phyloP scores from a whole-genome alignment of 2,888 invertebrate species.

The Agonum fuliginosum region DNA sequence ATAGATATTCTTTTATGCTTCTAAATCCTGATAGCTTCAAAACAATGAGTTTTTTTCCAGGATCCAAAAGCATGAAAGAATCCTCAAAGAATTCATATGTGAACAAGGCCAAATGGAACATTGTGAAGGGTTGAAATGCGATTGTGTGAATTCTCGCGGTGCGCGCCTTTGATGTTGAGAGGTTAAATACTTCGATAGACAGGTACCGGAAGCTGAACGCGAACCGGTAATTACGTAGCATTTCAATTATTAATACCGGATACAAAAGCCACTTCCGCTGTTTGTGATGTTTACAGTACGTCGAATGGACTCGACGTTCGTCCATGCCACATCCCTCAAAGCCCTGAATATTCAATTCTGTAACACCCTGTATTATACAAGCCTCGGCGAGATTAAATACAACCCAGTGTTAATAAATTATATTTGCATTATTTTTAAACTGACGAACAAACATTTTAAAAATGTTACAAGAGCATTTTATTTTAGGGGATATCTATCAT shows the following conservation, averaged over 20 bases:
- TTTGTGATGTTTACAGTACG: conserved; percentile 12
- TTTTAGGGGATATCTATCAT: too few relatives aligned
- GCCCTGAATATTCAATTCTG: neutral
- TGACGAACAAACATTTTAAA: too few relatives aligned
- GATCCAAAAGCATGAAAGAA: too few relatives aligned
- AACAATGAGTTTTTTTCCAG: too few relatives aligned
- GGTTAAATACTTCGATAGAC: conserved; percentile 20
- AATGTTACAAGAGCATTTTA: too few relatives aligned
- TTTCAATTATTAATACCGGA: conserved; percentile 42
- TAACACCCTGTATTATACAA: conserved; percentile 10
- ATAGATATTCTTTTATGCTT: too few relatives aligned
- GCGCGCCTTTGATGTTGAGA: neutral
- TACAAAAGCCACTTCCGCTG: conserved; percentile 27
- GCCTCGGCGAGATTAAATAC: too few relatives aligned
- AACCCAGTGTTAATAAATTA: conserved; percentile 6
- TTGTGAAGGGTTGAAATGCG: neutral
- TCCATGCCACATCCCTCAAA: neutral
- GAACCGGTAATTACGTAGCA: conserved; percentile 32
- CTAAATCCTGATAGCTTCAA: too few relatives aligned
- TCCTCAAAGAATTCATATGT: too few relatives aligned
- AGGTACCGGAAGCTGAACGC: conserved; percentile 1
- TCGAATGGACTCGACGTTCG: neutral
- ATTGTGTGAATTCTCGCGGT: neutral
- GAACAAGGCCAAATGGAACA: neutral
- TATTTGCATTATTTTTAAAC: conserved; percentile 28